These are phyloP conservation scores for Gopherus evgoodei DNA, from an alignment of 2,113 vertebrate species.

Conservation along the genomic window DNA sequence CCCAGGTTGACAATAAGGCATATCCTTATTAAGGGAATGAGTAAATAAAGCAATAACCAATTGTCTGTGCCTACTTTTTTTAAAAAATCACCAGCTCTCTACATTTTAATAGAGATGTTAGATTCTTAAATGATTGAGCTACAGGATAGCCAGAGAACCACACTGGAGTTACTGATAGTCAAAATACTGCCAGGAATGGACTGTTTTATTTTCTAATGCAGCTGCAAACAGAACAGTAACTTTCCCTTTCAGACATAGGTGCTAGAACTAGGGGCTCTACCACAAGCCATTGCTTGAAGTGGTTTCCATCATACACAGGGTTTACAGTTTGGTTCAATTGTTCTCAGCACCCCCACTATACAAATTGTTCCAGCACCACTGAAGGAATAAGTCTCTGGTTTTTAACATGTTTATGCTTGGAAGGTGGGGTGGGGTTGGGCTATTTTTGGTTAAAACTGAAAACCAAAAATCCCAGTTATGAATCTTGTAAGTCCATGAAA, in stretches of 20 bases:
- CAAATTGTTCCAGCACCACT: no score
- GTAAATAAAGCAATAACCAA: background rate
- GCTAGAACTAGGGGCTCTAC: no score
- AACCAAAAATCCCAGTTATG: background rate
- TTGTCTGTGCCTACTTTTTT: background rate
- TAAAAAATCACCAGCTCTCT: background rate
- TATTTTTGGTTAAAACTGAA: background rate
- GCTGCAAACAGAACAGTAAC: background rate
- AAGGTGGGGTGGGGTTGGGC: background rate
- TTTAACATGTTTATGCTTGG: background rate
- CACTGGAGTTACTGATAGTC: background rate
- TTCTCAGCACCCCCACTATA: no score
- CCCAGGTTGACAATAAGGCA: background rate
- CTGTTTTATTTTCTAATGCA: background rate
- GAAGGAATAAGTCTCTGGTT: background rate
- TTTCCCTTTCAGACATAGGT: background rate
- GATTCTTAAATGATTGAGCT: background rate
- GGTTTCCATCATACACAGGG: no score
- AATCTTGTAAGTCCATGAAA: background rate
- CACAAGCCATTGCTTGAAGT: no score
- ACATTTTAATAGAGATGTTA: background rate
- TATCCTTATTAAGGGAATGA: background rate
- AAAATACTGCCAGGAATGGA: background rate
- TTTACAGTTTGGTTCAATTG: no score
- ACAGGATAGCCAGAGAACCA: background rate